Base-by-base conservation (phyloP, 1,140 invertebrate species). In the Drosophila ohnishii region DNA sequence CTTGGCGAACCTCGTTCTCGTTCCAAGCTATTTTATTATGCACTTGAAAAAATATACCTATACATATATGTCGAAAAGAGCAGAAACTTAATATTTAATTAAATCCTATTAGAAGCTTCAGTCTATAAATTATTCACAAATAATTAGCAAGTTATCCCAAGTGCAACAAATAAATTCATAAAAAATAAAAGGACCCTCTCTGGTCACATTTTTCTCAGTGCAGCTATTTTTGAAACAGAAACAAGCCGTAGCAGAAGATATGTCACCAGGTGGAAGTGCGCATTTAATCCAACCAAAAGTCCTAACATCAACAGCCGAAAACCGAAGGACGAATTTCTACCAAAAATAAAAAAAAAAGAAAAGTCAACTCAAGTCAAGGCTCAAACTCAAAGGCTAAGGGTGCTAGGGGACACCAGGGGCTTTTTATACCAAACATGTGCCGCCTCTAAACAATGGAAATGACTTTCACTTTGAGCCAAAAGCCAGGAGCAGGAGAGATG, bases 241-340 rank as follows among this genome's bases (percentile, higher is more conserved):
- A 47, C 44, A n/a, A 42, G 44, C 30, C 44, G 3, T 8, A 14
- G 16, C 47, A n/a, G 44, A 73, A 77, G 84, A 84, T 84, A 78
- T 87, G 84, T 88, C 84, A 87, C 72, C 84, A 88, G 84, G 83
- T 87, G 77, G 78, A 88, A 64, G 78, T 82, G 70, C 74, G 76
- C 80, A 88, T 88, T 88, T 87, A 87, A 87, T 88, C 83, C 83
- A 75, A 83, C 83, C 83, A 71, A 87, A 87, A 87, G 79, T 87
- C 84, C 73, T 67, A 87, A 88, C 80, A 87, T 88, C 84, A 87
- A 87, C 84, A 87, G 61, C 57, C 73, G 64, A 70, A 75, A 75
- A 80, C 58, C 77, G 64, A 69, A 57, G 75, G 58, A 71, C 44
- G 51, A 44, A 53, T 30, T 44, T 47, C 30, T 25, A 37, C 34